Percentiles rank a stretch among this genome's conserved stretches.
These are phyloP conservation scores for Phenganax stokvisi DNA, from an alignment of 92 coral and sea anemone species.

Conservation along the genomic window DNA sequence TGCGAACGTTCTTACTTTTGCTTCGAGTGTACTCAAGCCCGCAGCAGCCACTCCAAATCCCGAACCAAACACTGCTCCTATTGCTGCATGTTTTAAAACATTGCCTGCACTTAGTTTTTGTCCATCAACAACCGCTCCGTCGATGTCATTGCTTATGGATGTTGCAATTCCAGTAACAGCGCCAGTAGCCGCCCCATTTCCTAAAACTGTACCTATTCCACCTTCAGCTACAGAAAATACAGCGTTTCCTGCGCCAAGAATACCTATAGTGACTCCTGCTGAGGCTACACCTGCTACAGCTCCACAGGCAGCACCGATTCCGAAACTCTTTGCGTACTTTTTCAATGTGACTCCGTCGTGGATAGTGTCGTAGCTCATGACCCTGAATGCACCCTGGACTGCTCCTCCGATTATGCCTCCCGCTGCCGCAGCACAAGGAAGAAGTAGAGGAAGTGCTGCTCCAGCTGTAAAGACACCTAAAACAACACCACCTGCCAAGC, in stretches of 20 bases:
- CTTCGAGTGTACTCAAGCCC: too few species aligned
- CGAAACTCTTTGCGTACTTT: constrained; percentile 12
- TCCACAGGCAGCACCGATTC: constrained; percentile 3
- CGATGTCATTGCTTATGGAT: too few species aligned
- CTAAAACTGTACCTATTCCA: too few species aligned
- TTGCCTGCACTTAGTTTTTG: too few species aligned
- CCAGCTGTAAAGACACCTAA: constrained; percentile 19
- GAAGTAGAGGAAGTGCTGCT: constrained; percentile 10
- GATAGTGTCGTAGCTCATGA: constrained; percentile 17
- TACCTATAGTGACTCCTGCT: constrained; percentile 1
- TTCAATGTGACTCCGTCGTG: constrained; percentile 1
- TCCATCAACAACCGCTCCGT: too few species aligned
- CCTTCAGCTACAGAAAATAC: too few species aligned
- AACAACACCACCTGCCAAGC: constrained; percentile 11
- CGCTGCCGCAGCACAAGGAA: background rate
- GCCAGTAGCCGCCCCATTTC: too few species aligned
- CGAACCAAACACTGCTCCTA: too few species aligned
- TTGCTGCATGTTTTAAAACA: too few species aligned
- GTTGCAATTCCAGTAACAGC: too few species aligned
- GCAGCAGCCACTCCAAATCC: too few species aligned
- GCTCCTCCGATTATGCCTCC: constrained; percentile 11
- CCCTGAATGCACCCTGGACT: constrained; percentile 6
- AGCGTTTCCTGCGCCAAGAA: background rate
- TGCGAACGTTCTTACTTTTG: too few species aligned
- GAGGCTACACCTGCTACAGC: constrained; percentile 18